These are phyloP conservation scores for Diadromus collaris DNA, from an alignment of 2,888 invertebrate species.

Conservation along the genomic window DNA sequence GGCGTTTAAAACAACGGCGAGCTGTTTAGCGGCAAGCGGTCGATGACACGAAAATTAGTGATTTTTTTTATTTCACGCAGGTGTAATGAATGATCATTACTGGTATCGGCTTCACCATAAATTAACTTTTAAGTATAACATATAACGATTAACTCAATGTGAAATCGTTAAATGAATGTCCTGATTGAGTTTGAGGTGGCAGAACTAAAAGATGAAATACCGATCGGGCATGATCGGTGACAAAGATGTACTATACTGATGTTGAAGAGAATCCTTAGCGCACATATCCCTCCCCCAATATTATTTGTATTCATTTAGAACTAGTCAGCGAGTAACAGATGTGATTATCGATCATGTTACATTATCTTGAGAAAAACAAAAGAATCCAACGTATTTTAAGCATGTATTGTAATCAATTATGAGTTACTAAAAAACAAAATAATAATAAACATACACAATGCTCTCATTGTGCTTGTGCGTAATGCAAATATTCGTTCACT, in stretches of 20 bases:
- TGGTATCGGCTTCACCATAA: conserved; percentile 10
- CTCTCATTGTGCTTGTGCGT: conserved; percentile 50
- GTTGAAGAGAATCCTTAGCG: conserved; percentile 56
- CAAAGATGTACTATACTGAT: conserved; percentile 53
- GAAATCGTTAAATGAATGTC: conserved; percentile 7
- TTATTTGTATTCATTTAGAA: conserved; percentile 59
- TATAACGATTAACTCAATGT: neutral
- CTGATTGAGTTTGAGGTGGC: conserved; percentile 31
- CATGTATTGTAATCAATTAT: conserved; percentile 51
- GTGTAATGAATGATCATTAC: conserved; percentile 12
- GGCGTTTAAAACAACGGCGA: conserved; percentile 24
- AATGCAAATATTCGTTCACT: conserved; percentile 54
- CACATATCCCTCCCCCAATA: conserved; percentile 50
- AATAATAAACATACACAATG: conserved; percentile 46
- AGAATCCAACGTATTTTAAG: conserved; percentile 53
- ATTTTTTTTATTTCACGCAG: conserved; percentile 1
- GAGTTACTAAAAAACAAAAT: conserved; percentile 33
- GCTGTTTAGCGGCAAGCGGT: conserved; percentile 16
- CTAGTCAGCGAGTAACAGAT: conserved; percentile 57
- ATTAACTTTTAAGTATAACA: conserved; percentile 9
- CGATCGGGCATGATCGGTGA: conserved; percentile 27
- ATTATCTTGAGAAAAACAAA: conserved; percentile 36
- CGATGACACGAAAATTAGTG: neutral
- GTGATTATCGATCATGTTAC: conserved; percentile 56
- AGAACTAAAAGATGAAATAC: conserved; percentile 14